These are phyloP conservation scores for Drosophila ironensis DNA, from an alignment of 1,140 invertebrate genomes.

Conservation along the genomic window DNA sequence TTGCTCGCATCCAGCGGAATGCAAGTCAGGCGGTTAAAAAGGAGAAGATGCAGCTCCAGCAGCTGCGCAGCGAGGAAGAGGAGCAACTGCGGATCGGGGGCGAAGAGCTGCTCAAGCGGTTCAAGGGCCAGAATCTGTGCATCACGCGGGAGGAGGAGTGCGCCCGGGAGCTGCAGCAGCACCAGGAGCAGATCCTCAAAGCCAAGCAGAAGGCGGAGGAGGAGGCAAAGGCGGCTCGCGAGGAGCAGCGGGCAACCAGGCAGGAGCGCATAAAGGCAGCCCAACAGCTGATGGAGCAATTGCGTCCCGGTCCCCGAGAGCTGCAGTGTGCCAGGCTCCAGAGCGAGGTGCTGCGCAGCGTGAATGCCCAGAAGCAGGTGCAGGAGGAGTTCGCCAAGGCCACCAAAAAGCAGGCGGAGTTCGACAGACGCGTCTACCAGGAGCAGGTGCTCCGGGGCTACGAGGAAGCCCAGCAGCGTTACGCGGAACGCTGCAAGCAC, in stretches of 20 bases:
- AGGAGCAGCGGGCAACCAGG: constrained; percentile 27
- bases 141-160: constrained; percentile 46
- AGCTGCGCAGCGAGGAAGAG: constrained; percentile 26
- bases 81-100: constrained; percentile 49
- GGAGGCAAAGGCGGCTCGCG: constrained; percentile 19
- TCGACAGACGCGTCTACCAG: constrained; percentile 46
- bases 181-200: constrained; percentile 7
- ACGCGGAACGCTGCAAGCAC: constrained; percentile 33
- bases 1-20: constrained; percentile 36
- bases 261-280: constrained; percentile 59
- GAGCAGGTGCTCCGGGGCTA: constrained; percentile 56
- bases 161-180: constrained; percentile 17
- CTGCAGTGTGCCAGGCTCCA: constrained; percentile 63
- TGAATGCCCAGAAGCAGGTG: constrained; percentile 62
- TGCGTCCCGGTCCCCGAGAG: constrained; percentile 68
- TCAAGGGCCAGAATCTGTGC: constrained; percentile 48
- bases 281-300: constrained; percentile 60
- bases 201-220: constrained; percentile 26
- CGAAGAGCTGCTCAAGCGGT: constrained; percentile 53
- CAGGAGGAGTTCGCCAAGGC: constrained; percentile 59
- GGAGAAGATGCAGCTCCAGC: constrained; percentile 22
- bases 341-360: constrained; percentile 63
- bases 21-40: constrained; percentile 33
- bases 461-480: constrained; percentile 53
- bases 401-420: constrained; percentile 23